Evolutionary conservation across 2,113 vertebrate species (phyloP).

Genomic region (Pteruthius melanotis): DNA sequence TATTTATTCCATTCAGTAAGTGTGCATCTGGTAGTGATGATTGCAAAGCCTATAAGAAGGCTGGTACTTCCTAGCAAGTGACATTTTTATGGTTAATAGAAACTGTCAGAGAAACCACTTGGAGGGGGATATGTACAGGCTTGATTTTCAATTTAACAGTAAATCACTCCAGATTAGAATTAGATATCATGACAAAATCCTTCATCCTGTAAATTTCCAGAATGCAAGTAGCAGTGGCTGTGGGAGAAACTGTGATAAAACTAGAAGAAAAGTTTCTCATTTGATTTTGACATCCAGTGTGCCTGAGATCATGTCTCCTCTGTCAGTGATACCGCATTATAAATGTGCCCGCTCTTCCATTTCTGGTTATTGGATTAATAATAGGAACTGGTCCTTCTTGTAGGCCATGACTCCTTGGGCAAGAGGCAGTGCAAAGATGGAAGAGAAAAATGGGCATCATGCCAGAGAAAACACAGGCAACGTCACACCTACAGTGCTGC

Average conservation of each 20-base stretch:
- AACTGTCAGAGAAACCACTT: conserved; percentile 56
- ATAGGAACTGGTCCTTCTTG: not conserved
- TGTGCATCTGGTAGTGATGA: conserved; percentile 56
- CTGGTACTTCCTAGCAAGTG: conserved; percentile 60
- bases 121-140: conserved; percentile 37
- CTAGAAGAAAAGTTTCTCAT: conserved; percentile 27
- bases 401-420: not conserved
- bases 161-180: conserved; percentile 57
- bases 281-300: not conserved
- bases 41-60: conserved; percentile 59
- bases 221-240: not conserved
- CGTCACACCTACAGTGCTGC: not conserved
- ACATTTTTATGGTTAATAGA: conserved; percentile 69
- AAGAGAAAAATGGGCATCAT: not conserved
- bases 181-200: conserved; percentile 54
- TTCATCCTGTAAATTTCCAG: conserved; percentile 47
- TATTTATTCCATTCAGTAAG: conserved; percentile 60
- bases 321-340: not conserved
- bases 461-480: not conserved
- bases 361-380: not conserved
- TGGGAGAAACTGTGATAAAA: conserved; percentile 24
- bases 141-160: conserved; percentile 60
- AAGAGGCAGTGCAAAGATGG: not conserved
- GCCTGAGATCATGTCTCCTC: not conserved
- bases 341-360: not conserved